Evolutionary conservation across 2,113 vertebrate species (phyloP).

Genomic region (Grantiella picta): DNA sequence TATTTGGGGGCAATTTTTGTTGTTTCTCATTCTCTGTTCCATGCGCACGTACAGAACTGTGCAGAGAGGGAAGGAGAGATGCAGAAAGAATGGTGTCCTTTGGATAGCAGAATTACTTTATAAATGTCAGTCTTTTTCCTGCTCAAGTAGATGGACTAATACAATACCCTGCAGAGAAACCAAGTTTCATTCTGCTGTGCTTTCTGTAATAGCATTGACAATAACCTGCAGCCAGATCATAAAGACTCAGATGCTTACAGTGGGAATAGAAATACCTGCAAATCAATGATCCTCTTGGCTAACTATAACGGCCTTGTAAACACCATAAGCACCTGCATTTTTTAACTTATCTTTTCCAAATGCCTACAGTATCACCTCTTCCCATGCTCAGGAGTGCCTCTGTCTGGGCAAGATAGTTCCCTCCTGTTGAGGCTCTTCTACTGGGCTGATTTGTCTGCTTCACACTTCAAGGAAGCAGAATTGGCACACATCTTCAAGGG

Average conservation of each 20-base stretch:
- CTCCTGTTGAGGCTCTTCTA: not conserved
- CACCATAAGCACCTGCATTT: not conserved
- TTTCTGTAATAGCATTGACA: not conserved
- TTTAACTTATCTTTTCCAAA: not conserved
- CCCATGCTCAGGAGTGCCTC: not conserved
- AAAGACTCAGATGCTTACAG: not conserved
- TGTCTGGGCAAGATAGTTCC: not conserved
- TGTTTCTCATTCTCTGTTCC: not conserved
- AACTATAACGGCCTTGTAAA: conserved; percentile 1
- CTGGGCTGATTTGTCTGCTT: not conserved
- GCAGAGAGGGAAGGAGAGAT: not conserved
- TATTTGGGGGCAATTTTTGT: not conserved
- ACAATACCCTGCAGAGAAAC: not conserved
- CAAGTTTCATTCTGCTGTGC: not conserved
- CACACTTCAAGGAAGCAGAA: not conserved
- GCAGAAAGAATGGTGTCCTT: not conserved
- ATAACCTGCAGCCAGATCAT: not conserved
- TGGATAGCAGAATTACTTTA: not conserved
- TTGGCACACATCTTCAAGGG: not conserved
- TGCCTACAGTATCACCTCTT: not conserved
- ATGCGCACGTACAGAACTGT: not conserved
- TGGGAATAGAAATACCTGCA: not conserved
- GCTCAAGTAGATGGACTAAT: not conserved
- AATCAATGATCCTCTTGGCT: not conserved
- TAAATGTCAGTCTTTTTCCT: not conserved